Conservation (phyloP, 2,888 invertebrate species). For the Drosophila ochracea region DNA sequence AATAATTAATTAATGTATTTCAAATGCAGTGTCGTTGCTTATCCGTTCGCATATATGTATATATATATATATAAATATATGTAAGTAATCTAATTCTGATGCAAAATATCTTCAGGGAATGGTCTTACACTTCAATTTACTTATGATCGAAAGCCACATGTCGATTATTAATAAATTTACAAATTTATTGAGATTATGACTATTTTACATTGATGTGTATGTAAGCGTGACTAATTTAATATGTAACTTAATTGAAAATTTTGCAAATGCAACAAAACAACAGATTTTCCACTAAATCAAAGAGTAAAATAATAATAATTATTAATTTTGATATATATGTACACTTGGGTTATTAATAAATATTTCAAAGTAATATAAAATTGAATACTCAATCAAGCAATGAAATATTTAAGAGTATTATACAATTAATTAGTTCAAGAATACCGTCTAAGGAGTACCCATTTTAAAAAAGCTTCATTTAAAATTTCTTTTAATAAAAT, state of each 20-base stretch:
- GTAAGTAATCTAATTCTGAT: not conserved
- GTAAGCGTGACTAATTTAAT: conserved; percentile 2
- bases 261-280: not conserved
- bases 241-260: not conserved
- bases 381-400: not conserved
- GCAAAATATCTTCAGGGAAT: conserved; percentile 11
- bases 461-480: not conserved
- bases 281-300: not conserved
- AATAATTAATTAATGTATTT: conserved; percentile 38
- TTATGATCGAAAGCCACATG: conserved; percentile 3
- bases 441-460: too few species aligned
- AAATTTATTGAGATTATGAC: not conserved
- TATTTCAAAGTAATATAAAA: not conserved
- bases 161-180: conserved; percentile 6
- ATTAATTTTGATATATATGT: not conserved
- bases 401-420: not conserved
- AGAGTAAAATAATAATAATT: not conserved
- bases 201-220: not conserved
- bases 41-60: not conserved
- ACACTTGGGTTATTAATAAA: not conserved
- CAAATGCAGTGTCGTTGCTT: conserved; percentile 19
- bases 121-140: conserved; percentile 3
- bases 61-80: not conserved
- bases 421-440: too few species aligned
- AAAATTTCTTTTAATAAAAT: not conserved